Percentiles rank a stretch among this genome's conserved stretches.
Conservation (phyloP, 1,140 invertebrate species). For the Forficula auricularia region DNA sequence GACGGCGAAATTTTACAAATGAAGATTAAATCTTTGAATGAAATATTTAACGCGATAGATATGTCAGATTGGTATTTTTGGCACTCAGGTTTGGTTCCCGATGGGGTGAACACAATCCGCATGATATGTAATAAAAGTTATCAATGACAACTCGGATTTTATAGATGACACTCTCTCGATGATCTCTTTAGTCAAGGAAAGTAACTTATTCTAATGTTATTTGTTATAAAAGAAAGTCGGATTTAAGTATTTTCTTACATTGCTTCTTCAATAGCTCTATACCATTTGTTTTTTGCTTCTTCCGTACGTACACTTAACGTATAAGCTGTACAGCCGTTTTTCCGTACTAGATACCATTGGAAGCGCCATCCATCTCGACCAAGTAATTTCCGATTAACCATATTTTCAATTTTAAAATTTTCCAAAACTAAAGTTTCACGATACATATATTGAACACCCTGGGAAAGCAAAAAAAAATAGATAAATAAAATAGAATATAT, state of each 20-base stretch:
- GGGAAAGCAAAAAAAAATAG: conserved; percentile 14
- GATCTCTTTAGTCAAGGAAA: too few relatives aligned
- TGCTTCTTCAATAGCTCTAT: conserved; percentile 77
- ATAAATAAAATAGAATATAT: conserved; percentile 1
- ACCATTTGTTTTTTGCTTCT: conserved; percentile 75
- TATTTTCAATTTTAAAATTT: conserved; percentile 76
- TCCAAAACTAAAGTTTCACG: conserved; percentile 67
- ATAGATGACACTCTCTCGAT: too few relatives aligned
- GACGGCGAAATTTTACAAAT: too few relatives aligned
- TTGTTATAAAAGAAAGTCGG: background rate
- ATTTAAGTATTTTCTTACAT: conserved; percentile 44
- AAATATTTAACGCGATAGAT: too few relatives aligned
- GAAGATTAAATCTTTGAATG: too few relatives aligned
- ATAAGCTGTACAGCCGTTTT: conserved; percentile 63
- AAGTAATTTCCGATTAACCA: conserved; percentile 37
- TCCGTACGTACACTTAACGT: conserved; percentile 80
- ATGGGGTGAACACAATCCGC: too few relatives aligned
- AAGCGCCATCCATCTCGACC: conserved; percentile 58
- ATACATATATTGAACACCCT: conserved; percentile 85
- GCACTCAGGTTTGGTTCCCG: too few relatives aligned
- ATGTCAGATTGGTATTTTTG: too few relatives aligned
- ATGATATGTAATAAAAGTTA: too few relatives aligned
- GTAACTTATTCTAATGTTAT: too few relatives aligned
- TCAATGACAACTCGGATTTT: too few relatives aligned
- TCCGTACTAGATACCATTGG: conserved; percentile 67